Conservation (phyloP, 2,888 invertebrate species). For the Thera obeliscata region DNA sequence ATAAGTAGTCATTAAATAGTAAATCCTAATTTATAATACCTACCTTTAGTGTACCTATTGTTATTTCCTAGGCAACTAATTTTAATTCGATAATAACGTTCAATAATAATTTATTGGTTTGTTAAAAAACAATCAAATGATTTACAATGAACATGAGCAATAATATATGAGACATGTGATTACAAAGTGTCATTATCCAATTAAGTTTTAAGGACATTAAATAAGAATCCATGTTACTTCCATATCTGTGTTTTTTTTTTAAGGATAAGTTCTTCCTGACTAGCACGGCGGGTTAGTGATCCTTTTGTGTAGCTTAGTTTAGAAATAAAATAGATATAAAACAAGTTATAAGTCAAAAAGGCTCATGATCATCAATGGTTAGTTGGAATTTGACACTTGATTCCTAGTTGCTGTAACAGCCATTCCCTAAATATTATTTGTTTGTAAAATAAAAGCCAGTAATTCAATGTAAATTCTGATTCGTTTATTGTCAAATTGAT, state of each 20-base stretch:
- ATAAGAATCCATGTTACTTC: constrained; percentile 21
- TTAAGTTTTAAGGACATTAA: constrained; percentile 8
- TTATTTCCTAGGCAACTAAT: constrained; percentile 6
- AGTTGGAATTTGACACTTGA: no score
- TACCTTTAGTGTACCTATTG: constrained; percentile 2
- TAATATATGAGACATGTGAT: constrained; percentile 15
- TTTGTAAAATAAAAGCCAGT: constrained; percentile 3
- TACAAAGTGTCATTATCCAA: constrained; percentile 18
- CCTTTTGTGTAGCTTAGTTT: no score
- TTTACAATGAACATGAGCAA: neutral
- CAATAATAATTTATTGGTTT: constrained; percentile 4
- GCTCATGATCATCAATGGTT: no score
- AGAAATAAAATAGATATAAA: no score
- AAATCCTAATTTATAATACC: constrained; percentile 19
- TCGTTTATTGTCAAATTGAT: constrained; percentile 13
- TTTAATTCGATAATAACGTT: constrained; percentile 3
- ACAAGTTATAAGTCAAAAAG: neutral
- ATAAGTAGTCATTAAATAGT: constrained; percentile 36
- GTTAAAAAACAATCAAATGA: neutral
- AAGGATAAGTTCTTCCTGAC: no score
- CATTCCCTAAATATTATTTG: no score
- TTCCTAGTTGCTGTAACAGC: no score
- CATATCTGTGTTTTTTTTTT: constrained; percentile 9
- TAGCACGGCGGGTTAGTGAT: no score
- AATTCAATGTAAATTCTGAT: neutral